Evolutionary conservation across 1,140 invertebrate species (phyloP).

Genomic region (Forficula auricularia): DNA sequence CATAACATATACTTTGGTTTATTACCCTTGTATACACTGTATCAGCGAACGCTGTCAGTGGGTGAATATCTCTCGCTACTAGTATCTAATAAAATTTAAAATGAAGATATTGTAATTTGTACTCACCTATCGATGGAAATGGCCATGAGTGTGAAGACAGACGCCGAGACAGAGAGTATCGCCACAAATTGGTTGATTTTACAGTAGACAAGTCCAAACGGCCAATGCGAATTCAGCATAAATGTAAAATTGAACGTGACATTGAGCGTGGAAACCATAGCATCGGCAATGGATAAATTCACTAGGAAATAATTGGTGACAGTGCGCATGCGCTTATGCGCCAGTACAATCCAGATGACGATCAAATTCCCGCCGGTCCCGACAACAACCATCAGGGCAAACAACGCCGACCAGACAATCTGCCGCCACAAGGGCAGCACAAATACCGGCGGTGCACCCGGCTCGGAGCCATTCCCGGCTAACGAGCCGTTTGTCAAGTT

Average conservation of each 20-base stretch:
- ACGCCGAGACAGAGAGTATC: conserved; percentile 75
- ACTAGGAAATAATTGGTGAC: conserved; percentile 92
- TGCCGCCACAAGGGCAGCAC: conserved; percentile 71
- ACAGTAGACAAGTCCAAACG: conserved; percentile 82
- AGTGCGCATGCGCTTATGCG: conserved; percentile 79
- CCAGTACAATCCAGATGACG: conserved; percentile 86
- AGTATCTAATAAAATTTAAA: no score
- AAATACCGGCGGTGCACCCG: conserved; percentile 34
- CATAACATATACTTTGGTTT: no score
- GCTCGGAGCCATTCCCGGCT: no score
- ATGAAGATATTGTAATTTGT: no score
- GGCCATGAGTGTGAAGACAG: conserved; percentile 88
- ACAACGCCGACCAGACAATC: conserved; percentile 66
- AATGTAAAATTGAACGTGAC: conserved; percentile 87
- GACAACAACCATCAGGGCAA: conserved; percentile 72
- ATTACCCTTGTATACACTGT: no score
- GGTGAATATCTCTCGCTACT: no score
- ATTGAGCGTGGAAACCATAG: conserved; percentile 80
- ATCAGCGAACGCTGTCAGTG: no score
- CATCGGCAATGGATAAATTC: conserved; percentile 83
- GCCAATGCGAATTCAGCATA: conserved; percentile 84
- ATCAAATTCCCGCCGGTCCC: conserved; percentile 85
- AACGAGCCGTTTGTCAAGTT: no score
- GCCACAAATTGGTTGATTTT: conserved; percentile 87
- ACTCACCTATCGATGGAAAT: conserved; percentile 89